phyloP scores from a whole-genome alignment of 2,113 vertebrate genomes.

The Etheostoma cragini region DNA sequence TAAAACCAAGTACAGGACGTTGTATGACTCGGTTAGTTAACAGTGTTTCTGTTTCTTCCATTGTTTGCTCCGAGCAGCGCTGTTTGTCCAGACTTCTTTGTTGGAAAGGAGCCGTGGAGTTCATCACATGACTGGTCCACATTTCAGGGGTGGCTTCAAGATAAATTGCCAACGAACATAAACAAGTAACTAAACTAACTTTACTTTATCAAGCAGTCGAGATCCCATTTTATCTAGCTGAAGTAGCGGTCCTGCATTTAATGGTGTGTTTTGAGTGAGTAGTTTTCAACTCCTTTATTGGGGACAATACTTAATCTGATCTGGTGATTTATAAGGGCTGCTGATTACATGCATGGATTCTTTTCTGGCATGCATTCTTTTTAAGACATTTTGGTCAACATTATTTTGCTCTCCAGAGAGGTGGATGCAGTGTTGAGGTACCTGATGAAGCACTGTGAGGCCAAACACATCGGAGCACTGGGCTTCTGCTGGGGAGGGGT shows the following conservation, averaged over 20 bases:
- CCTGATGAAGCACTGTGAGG: constrained; percentile 82
- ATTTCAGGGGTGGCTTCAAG: constrained; percentile 89
- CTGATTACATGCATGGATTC: neutral
- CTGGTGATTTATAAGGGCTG: neutral
- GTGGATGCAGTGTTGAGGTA: constrained; percentile 80
- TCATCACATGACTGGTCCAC: constrained; percentile 84
- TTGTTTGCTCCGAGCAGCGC: constrained; percentile 71
- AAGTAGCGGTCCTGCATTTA: neutral
- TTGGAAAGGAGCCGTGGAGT: constrained; percentile 90
- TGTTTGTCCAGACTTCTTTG: constrained; percentile 91
- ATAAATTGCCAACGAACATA: constrained; percentile 85
- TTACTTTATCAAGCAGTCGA: neutral
- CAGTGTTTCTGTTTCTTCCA: neutral
- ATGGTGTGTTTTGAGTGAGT: no score
- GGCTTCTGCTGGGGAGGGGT: constrained; percentile 88
- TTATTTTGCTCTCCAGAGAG: constrained; percentile 76
- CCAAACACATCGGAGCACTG: constrained; percentile 75
- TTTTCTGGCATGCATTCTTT: neutral
- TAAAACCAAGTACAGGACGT: neutral
- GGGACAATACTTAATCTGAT: neutral
- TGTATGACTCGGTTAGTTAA: neutral
- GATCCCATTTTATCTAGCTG: neutral
- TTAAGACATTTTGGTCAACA: neutral
- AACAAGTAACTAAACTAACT: constrained; percentile 83
- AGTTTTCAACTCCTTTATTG: neutral